Conservation (phyloP, 1,140 invertebrate genomes). For the Heliconius congener region DNA sequence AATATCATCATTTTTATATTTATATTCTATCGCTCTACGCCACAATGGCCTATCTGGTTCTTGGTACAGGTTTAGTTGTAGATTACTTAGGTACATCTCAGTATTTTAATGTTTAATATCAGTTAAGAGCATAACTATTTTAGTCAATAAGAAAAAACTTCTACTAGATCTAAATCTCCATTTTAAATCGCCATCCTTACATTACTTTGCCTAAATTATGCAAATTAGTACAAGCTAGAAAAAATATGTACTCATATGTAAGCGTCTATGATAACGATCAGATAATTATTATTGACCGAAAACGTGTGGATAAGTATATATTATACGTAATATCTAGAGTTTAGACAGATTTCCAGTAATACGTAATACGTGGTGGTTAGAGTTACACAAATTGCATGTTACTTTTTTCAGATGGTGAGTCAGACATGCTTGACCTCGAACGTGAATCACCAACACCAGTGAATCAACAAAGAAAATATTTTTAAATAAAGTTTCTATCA, state of each 20-base stretch:
- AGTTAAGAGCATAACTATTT: too few relatives aligned
- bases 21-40: too few relatives aligned
- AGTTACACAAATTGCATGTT: constrained; percentile 45
- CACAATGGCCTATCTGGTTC: too few relatives aligned
- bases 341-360: constrained; percentile 35
- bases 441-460: constrained; percentile 35
- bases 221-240: neutral
- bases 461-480: constrained; percentile 41
- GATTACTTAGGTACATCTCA: neutral
- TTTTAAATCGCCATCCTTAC: neutral
- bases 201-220: neutral
- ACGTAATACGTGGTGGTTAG: constrained; percentile 37
- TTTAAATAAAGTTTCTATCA: constrained; percentile 26
- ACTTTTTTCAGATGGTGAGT: constrained; percentile 42
- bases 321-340: neutral
- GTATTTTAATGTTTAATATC: neutral
- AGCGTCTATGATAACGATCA: neutral
- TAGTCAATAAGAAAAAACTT: too few relatives aligned
- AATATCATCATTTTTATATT: too few relatives aligned
- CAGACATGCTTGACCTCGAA: constrained; percentile 38
- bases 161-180: too few relatives aligned
- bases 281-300: neutral
- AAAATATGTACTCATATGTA: neutral
- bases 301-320: constrained; percentile 18
- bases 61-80: neutral